phyloP scores from a whole-genome alignment of 2,113 vertebrate species.

The Pelusios castaneus region DNA sequence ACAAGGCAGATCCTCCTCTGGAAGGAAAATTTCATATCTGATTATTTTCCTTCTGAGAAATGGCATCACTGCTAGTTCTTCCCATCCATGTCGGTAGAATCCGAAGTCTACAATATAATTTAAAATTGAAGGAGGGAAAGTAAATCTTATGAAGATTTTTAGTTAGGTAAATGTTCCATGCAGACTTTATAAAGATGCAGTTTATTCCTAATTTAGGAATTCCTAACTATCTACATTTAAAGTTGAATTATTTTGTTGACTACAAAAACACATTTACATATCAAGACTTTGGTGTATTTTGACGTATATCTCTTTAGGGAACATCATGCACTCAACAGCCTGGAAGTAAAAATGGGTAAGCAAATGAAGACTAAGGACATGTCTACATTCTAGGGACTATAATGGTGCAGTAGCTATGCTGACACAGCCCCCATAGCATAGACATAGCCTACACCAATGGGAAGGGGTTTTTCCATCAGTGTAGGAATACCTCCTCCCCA shows the following conservation, averaged over 20 bases:
- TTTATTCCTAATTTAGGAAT: constrained; percentile 33
- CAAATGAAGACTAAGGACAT: background rate
- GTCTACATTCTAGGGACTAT: too few species aligned
- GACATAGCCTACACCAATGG: too few species aligned
- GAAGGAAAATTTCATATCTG: background rate
- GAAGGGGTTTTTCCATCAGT: background rate
- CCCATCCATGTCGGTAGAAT: background rate
- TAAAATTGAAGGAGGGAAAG: background rate
- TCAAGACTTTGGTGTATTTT: background rate
- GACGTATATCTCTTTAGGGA: background rate
- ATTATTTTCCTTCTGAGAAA: constrained; percentile 12
- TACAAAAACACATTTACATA: background rate
- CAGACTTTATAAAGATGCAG: constrained; percentile 35
- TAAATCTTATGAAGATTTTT: constrained; percentile 37
- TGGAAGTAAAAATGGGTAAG: background rate
- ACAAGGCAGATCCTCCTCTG: background rate
- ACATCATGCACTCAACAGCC: background rate
- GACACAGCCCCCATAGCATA: too few species aligned
- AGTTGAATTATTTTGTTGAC: background rate
- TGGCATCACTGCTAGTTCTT: background rate
- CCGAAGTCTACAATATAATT: background rate
- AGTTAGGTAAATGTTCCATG: background rate
- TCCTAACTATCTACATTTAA: background rate
- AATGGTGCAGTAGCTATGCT: too few species aligned
- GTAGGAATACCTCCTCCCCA: background rate